These are phyloP conservation scores for Halisarca cf. caerulea DNA, from an alignment of 37 sponge, comb jelly and placozoan genomes.

Conservation along the genomic window DNA sequence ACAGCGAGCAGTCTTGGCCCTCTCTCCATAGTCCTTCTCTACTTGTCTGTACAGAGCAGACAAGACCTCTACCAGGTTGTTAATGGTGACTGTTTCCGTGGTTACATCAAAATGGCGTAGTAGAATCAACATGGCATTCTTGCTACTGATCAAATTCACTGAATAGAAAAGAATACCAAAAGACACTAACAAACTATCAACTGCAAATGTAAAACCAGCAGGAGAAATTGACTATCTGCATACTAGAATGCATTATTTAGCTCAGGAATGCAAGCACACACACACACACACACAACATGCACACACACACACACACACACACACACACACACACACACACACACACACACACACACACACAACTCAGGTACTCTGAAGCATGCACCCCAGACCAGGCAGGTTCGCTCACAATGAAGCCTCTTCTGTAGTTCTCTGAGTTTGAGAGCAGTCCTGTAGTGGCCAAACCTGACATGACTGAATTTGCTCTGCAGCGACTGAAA, in stretches of 20 bases:
- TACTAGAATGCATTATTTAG: no score
- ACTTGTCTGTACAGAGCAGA: constrained; percentile 3
- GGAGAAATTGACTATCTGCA: background rate
- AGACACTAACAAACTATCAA: background rate
- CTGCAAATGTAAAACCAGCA: background rate
- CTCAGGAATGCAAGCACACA: no score
- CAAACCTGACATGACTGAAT: constrained; percentile 40
- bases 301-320: no score
- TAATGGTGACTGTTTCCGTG: background rate
- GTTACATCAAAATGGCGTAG: constrained; percentile 1
- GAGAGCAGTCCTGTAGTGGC: constrained; percentile 58
- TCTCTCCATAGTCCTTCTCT: background rate
- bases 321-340: no score
- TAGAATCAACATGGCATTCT: background rate
- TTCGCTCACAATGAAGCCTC: constrained; percentile 60
- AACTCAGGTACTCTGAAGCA: background rate
- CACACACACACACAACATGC: no score
- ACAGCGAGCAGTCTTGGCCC: background rate
- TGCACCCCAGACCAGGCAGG: no score
- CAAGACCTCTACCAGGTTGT: background rate
- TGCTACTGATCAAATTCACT: background rate
- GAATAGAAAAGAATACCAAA: background rate
- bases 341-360: no score
- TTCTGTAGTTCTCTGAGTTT: constrained; percentile 67
- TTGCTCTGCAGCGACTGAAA: background rate